phyloP scores from a whole-genome alignment of 2,797 vertebrate species.

The Allobates femoralis region DNA sequence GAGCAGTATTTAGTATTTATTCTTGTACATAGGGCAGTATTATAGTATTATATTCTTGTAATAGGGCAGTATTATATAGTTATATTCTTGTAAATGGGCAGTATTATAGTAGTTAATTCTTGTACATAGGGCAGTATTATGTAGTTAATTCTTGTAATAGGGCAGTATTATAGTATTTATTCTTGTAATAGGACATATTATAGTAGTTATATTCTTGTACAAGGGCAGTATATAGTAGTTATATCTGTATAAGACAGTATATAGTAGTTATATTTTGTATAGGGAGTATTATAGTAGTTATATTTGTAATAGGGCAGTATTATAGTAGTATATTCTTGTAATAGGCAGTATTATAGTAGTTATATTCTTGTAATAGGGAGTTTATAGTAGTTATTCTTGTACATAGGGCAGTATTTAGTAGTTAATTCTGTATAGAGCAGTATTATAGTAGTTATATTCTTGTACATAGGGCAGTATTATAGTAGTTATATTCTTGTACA shows the following conservation, averaged over 20 bases:
- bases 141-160: conserved; percentile 6
- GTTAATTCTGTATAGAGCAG: not conserved
- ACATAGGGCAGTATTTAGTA: no score
- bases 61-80: no score
- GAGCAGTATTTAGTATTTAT: no score
- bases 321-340: no score
- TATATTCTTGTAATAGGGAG: no score
- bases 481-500: conserved; percentile 4
- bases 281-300: no score
- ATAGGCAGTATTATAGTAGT: not conserved
- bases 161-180: conserved; percentile 12
- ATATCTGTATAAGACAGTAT: not conserved
- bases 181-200: not conserved
- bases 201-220: conserved; percentile 1
- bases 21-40: no score
- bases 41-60: no score
- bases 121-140: conserved; percentile 5
- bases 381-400: not conserved
- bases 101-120: no score
- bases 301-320: no score
- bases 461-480: not conserved
- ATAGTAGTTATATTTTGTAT: no score
- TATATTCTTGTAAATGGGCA: no score
- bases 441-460: conserved; percentile 14
- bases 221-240: not conserved